Evolutionary conservation across 2,888 invertebrate genomes (phyloP), one percentile per base, ranked within the genome.

Genomic region (Archaeoteleia sp.): DNA sequence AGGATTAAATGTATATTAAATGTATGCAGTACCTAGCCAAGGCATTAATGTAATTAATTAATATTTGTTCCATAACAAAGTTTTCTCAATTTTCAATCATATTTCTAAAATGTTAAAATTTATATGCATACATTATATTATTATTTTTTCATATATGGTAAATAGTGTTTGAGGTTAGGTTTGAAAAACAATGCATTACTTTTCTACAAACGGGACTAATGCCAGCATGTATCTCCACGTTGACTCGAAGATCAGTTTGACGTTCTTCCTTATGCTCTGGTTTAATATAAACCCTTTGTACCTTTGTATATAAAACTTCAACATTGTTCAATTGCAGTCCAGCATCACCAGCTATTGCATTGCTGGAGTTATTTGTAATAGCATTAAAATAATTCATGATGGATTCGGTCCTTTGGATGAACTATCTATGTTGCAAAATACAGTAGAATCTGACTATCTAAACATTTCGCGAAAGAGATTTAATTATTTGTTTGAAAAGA

Each of bases 201-300:
- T 85, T 85, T 17, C 83, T 79, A 68, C 85, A 84, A 53, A 85
- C 84, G 5, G 85, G 85, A 71, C 85, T 85, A 17, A 85, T 68
- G 14, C 85, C 85, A 23, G 85, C 79, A 63, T 85, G 85, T 46
- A 83, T 78, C 71, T 85, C 85, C 1, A 85, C 82, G 60, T 84
- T 85, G 8, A 85, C 81, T 15, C 85, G 72, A 0, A 85, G 74
- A 9, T 85, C 84, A 1, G 80, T 78, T 69, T 85, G 85, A 6
- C 85, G 75, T 72, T 85, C 85, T 58, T 85, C 85, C 54, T 85
- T 85, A 49, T 78, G 78, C 39, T 83, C 82, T 6, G 84, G 77
- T 51, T 85, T 84, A 32, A 85, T 71, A 66, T 83, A 85, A 72
- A 85, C 81, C 57, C 79, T 77, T 70, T 85, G 85, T 23, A 85